Percentiles rank a stretch among this genome's conserved stretches.
Conservation (phyloP, 2,888 invertebrate species). For the Pristionchus entomophagus region DNA sequence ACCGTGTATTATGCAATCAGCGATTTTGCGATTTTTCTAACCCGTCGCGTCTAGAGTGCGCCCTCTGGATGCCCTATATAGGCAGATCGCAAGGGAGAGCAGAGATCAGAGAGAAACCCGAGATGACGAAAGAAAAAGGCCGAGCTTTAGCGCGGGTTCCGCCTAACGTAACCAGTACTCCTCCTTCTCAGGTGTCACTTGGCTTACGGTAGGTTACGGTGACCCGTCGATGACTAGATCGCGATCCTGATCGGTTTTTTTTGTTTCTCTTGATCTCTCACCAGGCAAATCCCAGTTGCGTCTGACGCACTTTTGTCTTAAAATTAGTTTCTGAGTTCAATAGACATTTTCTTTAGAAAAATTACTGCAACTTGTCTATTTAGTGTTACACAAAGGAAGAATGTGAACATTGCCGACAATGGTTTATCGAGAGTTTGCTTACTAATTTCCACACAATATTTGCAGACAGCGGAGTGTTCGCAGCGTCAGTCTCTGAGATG, state of each 20-base stretch:
- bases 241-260: constrained; percentile 20
- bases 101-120: not conserved
- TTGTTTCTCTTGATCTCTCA: too few species aligned
- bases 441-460: too few species aligned
- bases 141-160: constrained; percentile 39
- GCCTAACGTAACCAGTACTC: not conserved
- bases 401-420: too few species aligned
- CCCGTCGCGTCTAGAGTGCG: not conserved
- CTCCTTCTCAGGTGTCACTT: constrained; percentile 13
- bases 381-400: too few species aligned
- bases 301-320: too few species aligned
- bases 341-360: too few species aligned
- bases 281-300: too few species aligned
- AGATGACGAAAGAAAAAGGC: constrained; percentile 37
- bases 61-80: not conserved
- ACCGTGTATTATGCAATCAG: too few species aligned
- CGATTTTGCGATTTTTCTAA: too few species aligned
- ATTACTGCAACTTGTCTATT: too few species aligned
- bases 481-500: constrained; percentile 59
- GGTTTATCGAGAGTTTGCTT: too few species aligned
- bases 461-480: constrained; percentile 47
- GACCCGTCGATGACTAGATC: constrained; percentile 35
- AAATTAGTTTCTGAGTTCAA: too few species aligned
- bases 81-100: not conserved
- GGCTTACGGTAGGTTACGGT: not conserved